These are phyloP conservation scores for Orientallactaga sibirica DNA, from an alignment of 2,797 vertebrate genomes.

Conservation along the genomic window DNA sequence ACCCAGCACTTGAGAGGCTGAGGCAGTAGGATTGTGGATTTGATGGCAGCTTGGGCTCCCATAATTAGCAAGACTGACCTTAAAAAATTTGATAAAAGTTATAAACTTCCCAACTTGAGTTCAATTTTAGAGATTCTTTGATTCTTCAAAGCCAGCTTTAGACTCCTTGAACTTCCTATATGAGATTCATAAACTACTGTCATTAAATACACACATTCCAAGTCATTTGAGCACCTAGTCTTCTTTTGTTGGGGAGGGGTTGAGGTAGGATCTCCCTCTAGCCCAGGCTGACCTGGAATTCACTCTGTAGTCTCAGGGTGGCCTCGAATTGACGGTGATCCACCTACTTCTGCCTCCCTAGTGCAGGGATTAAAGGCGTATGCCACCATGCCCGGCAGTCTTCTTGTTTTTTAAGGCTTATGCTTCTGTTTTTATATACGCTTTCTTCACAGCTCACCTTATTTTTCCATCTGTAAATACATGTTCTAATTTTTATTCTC, in stretches of 20 bases:
- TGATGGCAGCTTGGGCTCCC: neutral
- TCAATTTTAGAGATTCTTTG: slow-evolving; percentile 1
- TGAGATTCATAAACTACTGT: slow-evolving; percentile 1
- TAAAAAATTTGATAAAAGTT: slow-evolving; percentile 4
- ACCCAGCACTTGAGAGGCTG: neutral
- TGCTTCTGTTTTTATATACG: neutral
- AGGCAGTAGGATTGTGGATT: neutral
- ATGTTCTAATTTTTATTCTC: slow-evolving; percentile 12
- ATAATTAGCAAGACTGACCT: neutral
- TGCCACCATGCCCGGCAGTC: too few relatives aligned
- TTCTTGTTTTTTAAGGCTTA: neutral
- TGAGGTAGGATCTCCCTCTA: too few relatives aligned
- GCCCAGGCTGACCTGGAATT: too few relatives aligned
- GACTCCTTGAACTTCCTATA: neutral
- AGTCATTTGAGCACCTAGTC: neutral
- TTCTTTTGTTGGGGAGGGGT: neutral
- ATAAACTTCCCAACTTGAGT: neutral
- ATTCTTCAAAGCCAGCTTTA: neutral
- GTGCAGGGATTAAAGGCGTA: too few relatives aligned
- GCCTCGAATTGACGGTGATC: too few relatives aligned
- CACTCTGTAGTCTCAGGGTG: too few relatives aligned
- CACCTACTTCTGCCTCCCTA: too few relatives aligned
- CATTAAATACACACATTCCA: neutral
- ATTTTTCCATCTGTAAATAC: neutral
- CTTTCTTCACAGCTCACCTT: neutral